phyloP scores from a whole-genome alignment of 2,113 vertebrate genomes.

The Coracopsis vasa region DNA sequence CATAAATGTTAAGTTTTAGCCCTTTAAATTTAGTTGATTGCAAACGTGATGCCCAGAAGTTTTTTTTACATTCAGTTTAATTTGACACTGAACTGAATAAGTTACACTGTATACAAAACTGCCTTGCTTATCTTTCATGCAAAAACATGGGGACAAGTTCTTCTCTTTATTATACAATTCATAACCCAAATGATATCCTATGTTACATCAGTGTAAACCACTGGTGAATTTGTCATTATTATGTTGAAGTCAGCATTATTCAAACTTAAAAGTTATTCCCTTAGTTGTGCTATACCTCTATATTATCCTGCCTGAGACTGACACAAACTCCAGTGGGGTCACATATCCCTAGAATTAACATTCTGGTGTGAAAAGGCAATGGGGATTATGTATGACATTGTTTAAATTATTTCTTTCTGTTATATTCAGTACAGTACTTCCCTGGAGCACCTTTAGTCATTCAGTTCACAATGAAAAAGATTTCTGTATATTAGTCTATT shows the following conservation, averaged over 20 bases:
- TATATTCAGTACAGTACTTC: conserved; percentile 48
- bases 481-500: conserved; percentile 51
- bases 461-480: conserved; percentile 23
- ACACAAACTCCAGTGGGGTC: conserved; percentile 46
- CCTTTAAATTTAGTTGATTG: conserved; percentile 59
- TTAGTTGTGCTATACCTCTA: background rate
- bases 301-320: conserved; percentile 27
- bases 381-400: conserved; percentile 35
- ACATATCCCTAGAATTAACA: conserved; percentile 36
- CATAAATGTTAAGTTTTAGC: conserved; percentile 1
- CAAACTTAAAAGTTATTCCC: conserved; percentile 40
- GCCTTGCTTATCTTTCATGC: conserved; percentile 8
- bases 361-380: conserved; percentile 39
- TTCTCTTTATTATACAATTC: background rate
- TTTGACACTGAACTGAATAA: conserved; percentile 27
- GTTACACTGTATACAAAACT: conserved; percentile 30
- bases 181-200: background rate
- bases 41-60: conserved; percentile 3
- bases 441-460: conserved; percentile 58
- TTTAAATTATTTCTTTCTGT: conserved; percentile 58
- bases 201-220: conserved; percentile 4
- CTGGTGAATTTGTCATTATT: conserved; percentile 25
- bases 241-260: conserved; percentile 31
- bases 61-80: conserved; percentile 31
- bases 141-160: background rate